Base-by-base conservation (phyloP, 2,113 vertebrate species). In the Casuarius casuarius region DNA sequence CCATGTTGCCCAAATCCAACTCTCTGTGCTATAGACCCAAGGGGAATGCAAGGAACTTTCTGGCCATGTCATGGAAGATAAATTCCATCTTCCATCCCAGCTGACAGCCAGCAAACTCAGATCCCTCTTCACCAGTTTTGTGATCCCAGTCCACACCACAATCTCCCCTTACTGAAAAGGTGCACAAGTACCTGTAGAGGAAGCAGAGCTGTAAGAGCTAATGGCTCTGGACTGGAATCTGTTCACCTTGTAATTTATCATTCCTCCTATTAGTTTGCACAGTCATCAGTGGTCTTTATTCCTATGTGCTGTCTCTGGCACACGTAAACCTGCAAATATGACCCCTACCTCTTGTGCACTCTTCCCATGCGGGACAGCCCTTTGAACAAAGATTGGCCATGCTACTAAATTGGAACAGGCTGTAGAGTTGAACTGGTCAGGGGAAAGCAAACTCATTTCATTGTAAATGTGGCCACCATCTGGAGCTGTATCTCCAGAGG, bases 101-200 rank as follows among this genome's bases (percentile, higher is more conserved):
- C 44, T 84, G 51, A 75, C 26, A n/a, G 44, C 14, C 58, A 76
- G 23, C 15, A 40, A 65, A 87, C 6, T 16, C 42, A 68, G 58
- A 75, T 68, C 19, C 56, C 10, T 89, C 48, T 81, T 94, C 7
- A 11, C 22, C 40, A 44, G 14, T n/a, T 87, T 72, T 89, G 42
- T 84, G 51, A 58, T 7, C 25, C 59, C n/a, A 65, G 61, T 21
- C 40, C 38, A 72, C 15, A n/a, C 3, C 46, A 5, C 51, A 46
- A 0, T 5, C 26, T 84, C 40, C 9, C 17, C 22, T 46, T 10
- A 20, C 56, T 65, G 49, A 2, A 1, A 10, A n/a, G n/a, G 10
- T 72, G 35, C 58, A n/a, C 2, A 11, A 92, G 40, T 54, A 82
- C 70, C 35, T 35, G 19, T 3, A 29, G 49, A 46, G 21, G 23